Base-by-base conservation (phyloP, 2,113 vertebrate genomes). In the Notothenia rossii region DNA sequence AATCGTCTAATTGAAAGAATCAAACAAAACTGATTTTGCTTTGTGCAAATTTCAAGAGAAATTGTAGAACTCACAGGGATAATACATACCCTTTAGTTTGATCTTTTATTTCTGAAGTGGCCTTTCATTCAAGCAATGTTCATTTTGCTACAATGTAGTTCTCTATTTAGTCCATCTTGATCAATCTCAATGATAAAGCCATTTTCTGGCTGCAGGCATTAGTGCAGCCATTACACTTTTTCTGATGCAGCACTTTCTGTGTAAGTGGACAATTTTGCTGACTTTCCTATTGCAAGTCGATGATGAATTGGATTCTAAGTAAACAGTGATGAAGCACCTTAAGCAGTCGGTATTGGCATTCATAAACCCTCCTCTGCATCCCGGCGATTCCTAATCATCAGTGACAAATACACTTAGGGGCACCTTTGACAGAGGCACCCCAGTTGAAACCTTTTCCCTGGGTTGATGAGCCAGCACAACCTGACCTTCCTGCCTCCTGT, bases 251-350 rank as follows among this genome's bases (percentile, higher is more conserved):
- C 92, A 91, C 88, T 93, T 92, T 91, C 86, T 25, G 46, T 48
- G 66, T 77, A 85, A 87, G 84, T 86, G 84, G 72, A 86, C 85
- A 76, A 81, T 88, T 91, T 86, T 85, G 89, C 92, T 92, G 92
- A 91, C 87, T 88, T 87, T 83, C 58, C 77, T 22, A 10, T 69
- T 68, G 78, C 81, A 59, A 77, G 88, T 88, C 84, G 75, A 90
- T 89, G 81, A 91, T 86, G 70, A 91, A 93, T 93, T 89, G 88
- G 88, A 89, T 88, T 88, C 84, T 88, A 91, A 88, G 89, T 91
- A 93, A 93, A 92, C 89, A 90, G 85, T 91, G 90, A 92, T 88
- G 91, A 89, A 92, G 86, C 82, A 90, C 87, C 87, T 78, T 75
- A 82, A 90, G 85, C 79, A 78, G 83, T 69, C 61, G 13, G 75